Evolutionary conservation across 2,113 vertebrate genomes (phyloP).

Genomic region (Tinamus guttatus): DNA sequence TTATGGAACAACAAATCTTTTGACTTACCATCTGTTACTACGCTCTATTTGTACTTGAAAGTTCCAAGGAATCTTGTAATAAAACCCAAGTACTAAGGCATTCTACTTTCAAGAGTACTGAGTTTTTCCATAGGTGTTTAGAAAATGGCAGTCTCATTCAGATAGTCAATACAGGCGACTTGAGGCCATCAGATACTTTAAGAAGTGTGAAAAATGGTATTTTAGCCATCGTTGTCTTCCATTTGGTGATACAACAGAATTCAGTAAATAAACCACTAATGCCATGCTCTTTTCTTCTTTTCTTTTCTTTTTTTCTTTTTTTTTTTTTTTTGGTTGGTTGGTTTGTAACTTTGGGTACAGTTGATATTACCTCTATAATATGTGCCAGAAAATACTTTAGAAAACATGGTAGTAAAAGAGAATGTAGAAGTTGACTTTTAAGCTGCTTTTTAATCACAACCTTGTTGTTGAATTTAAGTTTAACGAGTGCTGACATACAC

Average conservation of each 20-base stretch:
- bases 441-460: constrained; percentile 70
- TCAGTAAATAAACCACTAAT: constrained; percentile 66
- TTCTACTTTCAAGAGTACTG: constrained; percentile 34
- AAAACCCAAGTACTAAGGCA: constrained; percentile 8
- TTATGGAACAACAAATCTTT: constrained; percentile 59
- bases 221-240: constrained; percentile 83
- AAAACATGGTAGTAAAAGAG: not conserved
- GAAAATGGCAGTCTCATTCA: constrained; percentile 14
- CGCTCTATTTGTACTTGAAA: constrained; percentile 43
- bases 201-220: constrained; percentile 33
- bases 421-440: constrained; percentile 39
- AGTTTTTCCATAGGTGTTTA: constrained; percentile 54
- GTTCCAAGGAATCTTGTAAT: constrained; percentile 47
- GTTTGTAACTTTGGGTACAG: constrained; percentile 54
- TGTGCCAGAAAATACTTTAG: constrained; percentile 70
- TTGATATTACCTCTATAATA: constrained; percentile 68
- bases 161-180: constrained; percentile 8
- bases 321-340: not conserved
- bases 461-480: not conserved
- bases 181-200: constrained; percentile 27
- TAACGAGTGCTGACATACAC: not conserved
- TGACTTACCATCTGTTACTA: constrained; percentile 58
- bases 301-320: not conserved
- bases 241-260: constrained; percentile 69
- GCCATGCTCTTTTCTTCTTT: constrained; percentile 44